phyloP scores from a whole-genome alignment of 1,140 invertebrate genomes.

The Drosophila baimaii region DNA sequence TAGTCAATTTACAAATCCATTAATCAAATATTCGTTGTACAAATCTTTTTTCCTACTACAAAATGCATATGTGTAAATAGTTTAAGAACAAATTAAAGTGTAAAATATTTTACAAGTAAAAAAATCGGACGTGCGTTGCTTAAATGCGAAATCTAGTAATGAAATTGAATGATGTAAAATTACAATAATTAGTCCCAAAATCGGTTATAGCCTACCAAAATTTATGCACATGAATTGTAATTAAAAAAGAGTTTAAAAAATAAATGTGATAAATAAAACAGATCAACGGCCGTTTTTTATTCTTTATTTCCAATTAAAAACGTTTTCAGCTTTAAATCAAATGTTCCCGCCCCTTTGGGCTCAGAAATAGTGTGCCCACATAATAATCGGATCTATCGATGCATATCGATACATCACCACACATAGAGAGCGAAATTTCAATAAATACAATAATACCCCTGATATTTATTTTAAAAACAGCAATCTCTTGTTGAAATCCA shows the following conservation, averaged over 20 bases:
- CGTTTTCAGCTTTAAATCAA: background rate
- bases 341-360: background rate
- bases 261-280: slow-evolving; percentile 76
- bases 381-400: background rate
- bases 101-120: slow-evolving; percentile 50
- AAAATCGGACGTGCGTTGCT: slow-evolving; percentile 43
- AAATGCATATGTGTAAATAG: slow-evolving; percentile 50
- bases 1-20: slow-evolving; percentile 39
- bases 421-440: background rate
- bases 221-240: slow-evolving; percentile 62
- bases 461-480: background rate
- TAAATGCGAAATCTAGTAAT: slow-evolving; percentile 26
- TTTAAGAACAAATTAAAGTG: slow-evolving; percentile 31
- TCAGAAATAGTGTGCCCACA: background rate
- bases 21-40: slow-evolving; percentile 56
- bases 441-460: background rate
- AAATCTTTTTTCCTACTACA: slow-evolving; percentile 51
- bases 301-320: no score
- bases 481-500: background rate
- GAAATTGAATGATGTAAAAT: slow-evolving; percentile 28
- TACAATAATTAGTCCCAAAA: slow-evolving; percentile 19
- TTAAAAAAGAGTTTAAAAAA: slow-evolving; percentile 63
- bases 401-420: background rate
- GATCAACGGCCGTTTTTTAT: background rate
- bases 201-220: slow-evolving; percentile 38